A percentile compares a stretch with the other conserved stretches of the same genome.
phyloP scores from a whole-genome alignment of 2,113 vertebrate species.

The Neogobius melanostomus region DNA sequence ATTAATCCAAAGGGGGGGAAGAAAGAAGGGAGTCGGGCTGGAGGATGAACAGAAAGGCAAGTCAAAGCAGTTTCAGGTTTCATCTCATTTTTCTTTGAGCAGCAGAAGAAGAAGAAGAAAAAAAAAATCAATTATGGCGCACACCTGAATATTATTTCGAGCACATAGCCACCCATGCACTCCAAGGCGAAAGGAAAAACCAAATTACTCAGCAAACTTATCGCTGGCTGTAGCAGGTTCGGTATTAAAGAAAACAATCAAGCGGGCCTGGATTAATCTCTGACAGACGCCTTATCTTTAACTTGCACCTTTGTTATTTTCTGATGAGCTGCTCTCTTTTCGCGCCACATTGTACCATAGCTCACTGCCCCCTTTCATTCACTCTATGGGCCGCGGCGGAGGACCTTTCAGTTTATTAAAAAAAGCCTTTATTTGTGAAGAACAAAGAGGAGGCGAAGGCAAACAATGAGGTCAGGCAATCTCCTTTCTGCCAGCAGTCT shows the following conservation, averaged over 20 bases:
- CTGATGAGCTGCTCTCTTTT: slow-evolving; percentile 97
- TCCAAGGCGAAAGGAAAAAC: slow-evolving; percentile 83
- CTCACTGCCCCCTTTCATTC: slow-evolving; percentile 99
- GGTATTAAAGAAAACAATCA: slow-evolving; percentile 99
- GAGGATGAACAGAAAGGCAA: slow-evolving; percentile 61
- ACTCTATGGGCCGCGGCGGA: slow-evolving; percentile 90
- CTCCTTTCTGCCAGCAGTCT: slow-evolving; percentile 96
- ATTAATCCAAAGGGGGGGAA: slow-evolving; percentile 76
- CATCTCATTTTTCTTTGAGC: slow-evolving; percentile 83
- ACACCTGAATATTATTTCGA: slow-evolving; percentile 99
- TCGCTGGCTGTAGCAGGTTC: slow-evolving; percentile 98
- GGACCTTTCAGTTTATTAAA: slow-evolving; percentile 99
- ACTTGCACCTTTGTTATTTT: slow-evolving; percentile 99
- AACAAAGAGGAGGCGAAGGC: slow-evolving; percentile 95
- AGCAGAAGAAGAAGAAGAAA: slow-evolving; percentile 74
- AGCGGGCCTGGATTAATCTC: slow-evolving; percentile 99
- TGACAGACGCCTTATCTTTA: slow-evolving; percentile 99
- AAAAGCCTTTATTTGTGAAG: slow-evolving; percentile 99
- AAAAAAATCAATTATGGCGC: slow-evolving; percentile 97
- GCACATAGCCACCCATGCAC: slow-evolving; percentile 74
- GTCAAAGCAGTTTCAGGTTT: slow-evolving; percentile 84
- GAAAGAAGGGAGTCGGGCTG: slow-evolving; percentile 36
- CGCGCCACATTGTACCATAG: slow-evolving; percentile 96
- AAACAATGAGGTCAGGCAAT: slow-evolving; percentile 99
- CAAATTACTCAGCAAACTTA: slow-evolving; percentile 99